These are phyloP conservation scores for Alca torda DNA, from an alignment of 2,797 vertebrate genomes.

Conservation along the genomic window DNA sequence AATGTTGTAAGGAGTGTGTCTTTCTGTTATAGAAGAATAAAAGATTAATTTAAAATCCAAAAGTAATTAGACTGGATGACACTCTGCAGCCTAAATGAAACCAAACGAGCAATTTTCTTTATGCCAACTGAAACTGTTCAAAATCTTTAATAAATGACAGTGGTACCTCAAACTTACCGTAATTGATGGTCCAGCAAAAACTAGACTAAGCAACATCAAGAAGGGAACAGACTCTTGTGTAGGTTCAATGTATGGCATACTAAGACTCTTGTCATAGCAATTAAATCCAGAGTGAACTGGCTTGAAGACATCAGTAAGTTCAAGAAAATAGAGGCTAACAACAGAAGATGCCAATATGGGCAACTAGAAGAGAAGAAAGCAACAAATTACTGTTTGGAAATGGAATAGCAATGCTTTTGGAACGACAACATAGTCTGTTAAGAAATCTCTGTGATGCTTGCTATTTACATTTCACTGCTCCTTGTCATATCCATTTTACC, in stretches of 20 bases:
- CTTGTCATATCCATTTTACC: background rate
- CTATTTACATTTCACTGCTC: background rate
- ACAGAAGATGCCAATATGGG: slow-evolving; percentile 94
- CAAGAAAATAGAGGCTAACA: slow-evolving; percentile 95
- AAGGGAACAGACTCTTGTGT: slow-evolving; percentile 93
- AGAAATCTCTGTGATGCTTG: background rate
- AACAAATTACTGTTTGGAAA: slow-evolving; percentile 19
- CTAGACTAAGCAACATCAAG: slow-evolving; percentile 93
- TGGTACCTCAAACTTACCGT: slow-evolving; percentile 78
- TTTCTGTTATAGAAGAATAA: background rate
- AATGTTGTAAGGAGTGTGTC: background rate
- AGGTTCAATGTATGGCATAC: slow-evolving; percentile 94
- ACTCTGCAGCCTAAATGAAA: background rate
- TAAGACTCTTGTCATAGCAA: slow-evolving; percentile 95
- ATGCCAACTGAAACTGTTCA: background rate
- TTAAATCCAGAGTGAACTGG: slow-evolving; percentile 93
- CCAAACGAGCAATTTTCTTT: background rate
- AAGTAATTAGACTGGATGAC: background rate
- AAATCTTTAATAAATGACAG: background rate
- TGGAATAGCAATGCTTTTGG: background rate
- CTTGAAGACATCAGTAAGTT: slow-evolving; percentile 96
- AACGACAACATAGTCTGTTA: background rate
- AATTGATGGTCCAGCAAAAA: slow-evolving; percentile 92
- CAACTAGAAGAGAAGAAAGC: slow-evolving; percentile 79
- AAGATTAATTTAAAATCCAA: background rate